A percentile compares a stretch with the other conserved stretches of the same genome.
These are phyloP conservation scores for Mormyrus iriodes DNA, from an alignment of 2,113 vertebrate genomes.

Conservation along the genomic window DNA sequence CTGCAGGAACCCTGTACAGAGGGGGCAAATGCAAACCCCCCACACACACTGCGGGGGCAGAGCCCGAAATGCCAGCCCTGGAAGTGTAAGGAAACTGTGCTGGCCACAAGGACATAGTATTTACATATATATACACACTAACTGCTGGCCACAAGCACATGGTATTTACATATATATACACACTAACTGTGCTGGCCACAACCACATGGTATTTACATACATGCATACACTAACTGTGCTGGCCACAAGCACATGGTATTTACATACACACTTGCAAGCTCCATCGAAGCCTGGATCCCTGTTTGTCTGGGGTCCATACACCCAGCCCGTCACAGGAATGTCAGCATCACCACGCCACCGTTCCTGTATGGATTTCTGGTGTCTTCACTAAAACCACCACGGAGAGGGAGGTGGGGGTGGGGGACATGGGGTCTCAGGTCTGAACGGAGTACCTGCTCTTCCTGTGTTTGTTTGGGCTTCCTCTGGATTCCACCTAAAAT, in stretches of 20 bases:
- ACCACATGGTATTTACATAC: too few species aligned
- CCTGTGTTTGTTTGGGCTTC: neutral
- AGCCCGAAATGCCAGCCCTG: neutral
- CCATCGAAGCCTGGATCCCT: neutral
- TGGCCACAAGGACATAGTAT: neutral
- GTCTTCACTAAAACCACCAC: too few species aligned
- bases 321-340: neutral
- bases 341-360: neutral
- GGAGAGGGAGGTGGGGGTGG: too few species aligned
- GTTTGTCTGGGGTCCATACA: too few species aligned
- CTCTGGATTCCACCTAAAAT: neutral
- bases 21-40: too few species aligned
- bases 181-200: neutral
- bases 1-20: too few species aligned
- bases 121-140: neutral
- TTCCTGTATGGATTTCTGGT: conserved; percentile 18
- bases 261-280: neutral
- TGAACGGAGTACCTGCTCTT: neutral
- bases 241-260: too few species aligned
- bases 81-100: neutral
- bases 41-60: neutral
- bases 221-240: too few species aligned
- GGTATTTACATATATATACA: neutral
- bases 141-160: neutral
- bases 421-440: neutral